phyloP scores from a whole-genome alignment of 2,888 invertebrate genomes.

The Coleophora flavipennella region DNA sequence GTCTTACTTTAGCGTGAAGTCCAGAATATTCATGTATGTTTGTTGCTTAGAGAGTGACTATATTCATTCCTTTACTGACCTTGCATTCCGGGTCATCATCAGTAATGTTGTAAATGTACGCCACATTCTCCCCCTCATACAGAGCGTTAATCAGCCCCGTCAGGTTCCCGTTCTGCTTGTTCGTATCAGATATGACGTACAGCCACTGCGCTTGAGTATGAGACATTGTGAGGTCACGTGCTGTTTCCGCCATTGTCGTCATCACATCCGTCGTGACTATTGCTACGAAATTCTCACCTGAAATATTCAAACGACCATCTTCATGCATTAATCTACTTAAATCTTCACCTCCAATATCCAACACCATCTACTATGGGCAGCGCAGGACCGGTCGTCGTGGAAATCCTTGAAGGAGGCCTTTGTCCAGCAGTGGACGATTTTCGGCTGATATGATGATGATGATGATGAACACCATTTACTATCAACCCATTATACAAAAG shows the following conservation, averaged over 20 bases:
- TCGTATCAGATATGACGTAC: constrained; percentile 80
- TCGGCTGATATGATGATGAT: no score
- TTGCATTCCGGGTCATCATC: constrained; percentile 60
- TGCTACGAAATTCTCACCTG: constrained; percentile 74
- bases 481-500: no score
- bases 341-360: no score
- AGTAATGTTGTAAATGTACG: constrained; percentile 82
- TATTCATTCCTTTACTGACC: constrained; percentile 44
- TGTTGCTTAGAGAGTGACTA: no score
- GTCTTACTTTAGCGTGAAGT: no score
- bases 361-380: no score
- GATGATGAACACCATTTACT: no score
- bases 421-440: no score
- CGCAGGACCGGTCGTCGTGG: no score
- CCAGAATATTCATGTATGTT: no score
- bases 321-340: no score
- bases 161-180: constrained; percentile 60
- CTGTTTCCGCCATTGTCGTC: constrained; percentile 78
- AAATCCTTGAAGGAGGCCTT: no score
- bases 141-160: constrained; percentile 71
- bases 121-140: constrained; percentile 85
- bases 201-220: constrained; percentile 85
- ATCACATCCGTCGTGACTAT: constrained; percentile 75
- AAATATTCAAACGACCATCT: constrained; percentile 7
- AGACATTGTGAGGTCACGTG: constrained; percentile 77